Evolutionary conservation across 2,113 vertebrate species (phyloP).

Genomic region (Cyanistes caeruleus): DNA sequence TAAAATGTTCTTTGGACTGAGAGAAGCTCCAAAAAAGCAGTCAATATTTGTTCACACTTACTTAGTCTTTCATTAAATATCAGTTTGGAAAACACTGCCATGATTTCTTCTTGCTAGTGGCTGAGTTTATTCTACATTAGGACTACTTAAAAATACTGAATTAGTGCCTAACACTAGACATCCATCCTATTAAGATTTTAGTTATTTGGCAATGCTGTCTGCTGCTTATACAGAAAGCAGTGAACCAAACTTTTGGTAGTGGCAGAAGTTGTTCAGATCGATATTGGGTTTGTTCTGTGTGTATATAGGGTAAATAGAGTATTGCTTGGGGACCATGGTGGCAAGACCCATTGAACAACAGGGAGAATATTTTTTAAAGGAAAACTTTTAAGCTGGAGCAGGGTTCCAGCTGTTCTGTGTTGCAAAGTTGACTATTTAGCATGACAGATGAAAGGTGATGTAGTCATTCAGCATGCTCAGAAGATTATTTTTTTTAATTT

Average conservation of each 20-base stretch:
- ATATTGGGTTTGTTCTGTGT: neutral
- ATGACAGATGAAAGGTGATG: neutral
- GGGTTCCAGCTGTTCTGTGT: neutral
- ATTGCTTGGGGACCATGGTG: neutral
- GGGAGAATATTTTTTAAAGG: neutral
- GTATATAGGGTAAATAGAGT: neutral
- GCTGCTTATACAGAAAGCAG: neutral
- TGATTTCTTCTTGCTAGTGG: neutral
- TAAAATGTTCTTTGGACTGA: neutral
- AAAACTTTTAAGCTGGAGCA: neutral
- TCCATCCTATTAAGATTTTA: neutral
- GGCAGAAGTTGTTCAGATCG: neutral
- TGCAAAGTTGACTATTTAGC: neutral
- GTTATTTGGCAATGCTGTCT: neutral
- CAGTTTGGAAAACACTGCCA: neutral
- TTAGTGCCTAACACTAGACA: neutral
- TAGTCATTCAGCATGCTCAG: neutral
- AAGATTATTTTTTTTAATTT: neutral
- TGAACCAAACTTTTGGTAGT: neutral
- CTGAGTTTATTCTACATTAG: neutral
- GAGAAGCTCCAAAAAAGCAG: neutral
- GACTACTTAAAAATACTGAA: slow-evolving; percentile 3
- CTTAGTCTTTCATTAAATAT: slow-evolving; percentile 26
- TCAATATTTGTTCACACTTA: slow-evolving; percentile 35
- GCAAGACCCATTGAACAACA: neutral